Evolutionary conservation across 2,797 vertebrate genomes (phyloP).

Genomic region (Leptoclinus maculatus): DNA sequence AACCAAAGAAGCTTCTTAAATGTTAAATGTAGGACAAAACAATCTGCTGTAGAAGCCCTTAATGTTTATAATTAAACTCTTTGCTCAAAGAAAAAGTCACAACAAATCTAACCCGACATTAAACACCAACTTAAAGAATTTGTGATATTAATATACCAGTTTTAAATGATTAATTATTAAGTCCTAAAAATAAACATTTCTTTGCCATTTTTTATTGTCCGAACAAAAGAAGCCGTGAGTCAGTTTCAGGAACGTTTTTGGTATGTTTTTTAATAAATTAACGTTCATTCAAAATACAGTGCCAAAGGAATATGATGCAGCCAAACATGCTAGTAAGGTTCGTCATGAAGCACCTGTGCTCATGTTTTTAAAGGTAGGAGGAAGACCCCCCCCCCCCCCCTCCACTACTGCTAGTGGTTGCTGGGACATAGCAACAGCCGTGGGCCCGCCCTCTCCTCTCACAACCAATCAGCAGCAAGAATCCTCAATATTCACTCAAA

Average conservation of each 20-base stretch:
- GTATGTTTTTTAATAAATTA: slow-evolving; percentile 99
- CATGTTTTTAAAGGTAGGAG: slow-evolving; percentile 84
- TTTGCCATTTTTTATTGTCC: neutral
- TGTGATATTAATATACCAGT: no score
- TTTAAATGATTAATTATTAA: no score
- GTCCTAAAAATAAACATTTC: no score
- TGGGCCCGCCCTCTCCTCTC: slow-evolving; percentile 83
- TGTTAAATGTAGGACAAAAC: neutral
- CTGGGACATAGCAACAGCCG: slow-evolving; percentile 87
- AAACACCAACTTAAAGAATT: neutral
- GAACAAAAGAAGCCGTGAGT: slow-evolving; percentile 37
- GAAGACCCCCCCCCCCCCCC: slow-evolving; percentile 63
- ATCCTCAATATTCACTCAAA: slow-evolving; percentile 87
- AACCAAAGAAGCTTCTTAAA: neutral
- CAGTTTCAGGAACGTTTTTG: slow-evolving; percentile 76
- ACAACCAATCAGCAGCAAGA: slow-evolving; percentile 86
- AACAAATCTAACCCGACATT: neutral
- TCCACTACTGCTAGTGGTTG: slow-evolving; percentile 92
- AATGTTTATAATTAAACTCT: no score
- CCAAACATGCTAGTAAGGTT: slow-evolving; percentile 95
- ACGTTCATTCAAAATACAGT: slow-evolving; percentile 99
- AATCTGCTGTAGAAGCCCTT: no score
- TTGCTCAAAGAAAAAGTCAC: neutral
- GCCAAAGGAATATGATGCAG: slow-evolving; percentile 97
- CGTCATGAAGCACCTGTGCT: slow-evolving; percentile 96